Conservation (phyloP, 2,888 invertebrate species). For the Epirrhoe tristata region DNA sequence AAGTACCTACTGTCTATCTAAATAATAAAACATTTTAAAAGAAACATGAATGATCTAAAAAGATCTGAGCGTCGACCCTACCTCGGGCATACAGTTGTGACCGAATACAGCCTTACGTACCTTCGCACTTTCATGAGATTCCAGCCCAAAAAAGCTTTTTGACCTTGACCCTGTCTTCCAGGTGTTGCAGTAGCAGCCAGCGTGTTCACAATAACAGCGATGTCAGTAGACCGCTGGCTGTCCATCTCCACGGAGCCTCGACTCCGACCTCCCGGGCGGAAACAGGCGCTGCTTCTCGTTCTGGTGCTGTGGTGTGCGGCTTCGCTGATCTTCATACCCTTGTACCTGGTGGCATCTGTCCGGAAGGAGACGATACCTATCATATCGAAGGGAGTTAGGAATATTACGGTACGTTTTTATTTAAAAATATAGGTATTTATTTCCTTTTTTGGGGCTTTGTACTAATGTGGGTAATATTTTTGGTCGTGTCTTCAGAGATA, state of each 20-base stretch:
- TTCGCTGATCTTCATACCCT: conserved; percentile 88
- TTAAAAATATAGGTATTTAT: too few species aligned
- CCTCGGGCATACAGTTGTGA: not conserved
- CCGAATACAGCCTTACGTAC: too few species aligned
- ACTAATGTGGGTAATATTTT: too few species aligned
- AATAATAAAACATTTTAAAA: too few species aligned
- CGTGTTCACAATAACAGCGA: conserved; percentile 91
- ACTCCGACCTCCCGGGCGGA: conserved; percentile 87
- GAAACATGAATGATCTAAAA: too few species aligned
- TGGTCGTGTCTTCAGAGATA: too few species aligned
- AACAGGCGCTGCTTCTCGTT: conserved; percentile 87
- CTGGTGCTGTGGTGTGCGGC: conserved; percentile 88
- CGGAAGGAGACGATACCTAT: conserved; percentile 71
- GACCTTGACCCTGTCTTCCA: conserved; percentile 52
- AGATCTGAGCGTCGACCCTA: too few species aligned
- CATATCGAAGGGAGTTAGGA: conserved; percentile 64
- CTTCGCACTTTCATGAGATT: too few species aligned
- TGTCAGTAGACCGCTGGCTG: conserved; percentile 91
- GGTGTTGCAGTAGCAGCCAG: conserved; percentile 91
- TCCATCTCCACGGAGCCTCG: conserved; percentile 88
- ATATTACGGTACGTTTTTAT: conserved; percentile 69
- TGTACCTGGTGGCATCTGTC: conserved; percentile 82
- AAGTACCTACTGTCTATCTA: too few species aligned
- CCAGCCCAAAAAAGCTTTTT: too few species aligned
- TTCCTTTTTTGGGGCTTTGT: too few species aligned